Percentiles rank a stretch among this genome's conserved stretches.
These are phyloP conservation scores for Cossypha polioptera DNA, from an alignment of 2,797 vertebrate species.

Conservation along the genomic window DNA sequence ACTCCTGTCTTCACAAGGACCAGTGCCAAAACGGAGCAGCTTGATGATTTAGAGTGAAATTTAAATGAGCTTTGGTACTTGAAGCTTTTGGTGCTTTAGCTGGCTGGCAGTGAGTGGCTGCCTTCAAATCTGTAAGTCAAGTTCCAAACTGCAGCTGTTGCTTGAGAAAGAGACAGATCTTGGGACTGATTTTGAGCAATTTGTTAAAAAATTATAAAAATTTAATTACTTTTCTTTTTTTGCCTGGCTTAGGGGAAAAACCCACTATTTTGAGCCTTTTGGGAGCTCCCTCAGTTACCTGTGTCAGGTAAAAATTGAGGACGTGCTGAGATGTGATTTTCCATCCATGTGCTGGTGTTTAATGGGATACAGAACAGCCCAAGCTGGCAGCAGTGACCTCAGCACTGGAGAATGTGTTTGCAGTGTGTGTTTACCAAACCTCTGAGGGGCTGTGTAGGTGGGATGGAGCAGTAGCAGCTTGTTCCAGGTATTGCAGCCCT, in stretches of 20 bases:
- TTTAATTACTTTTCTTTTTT: no score
- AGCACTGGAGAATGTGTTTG: neutral
- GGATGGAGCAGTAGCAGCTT: constrained; percentile 7
- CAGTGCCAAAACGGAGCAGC: neutral
- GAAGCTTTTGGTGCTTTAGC: neutral
- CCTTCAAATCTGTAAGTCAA: neutral
- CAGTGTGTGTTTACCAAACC: neutral
- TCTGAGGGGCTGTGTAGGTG: neutral
- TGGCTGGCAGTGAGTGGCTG: neutral
- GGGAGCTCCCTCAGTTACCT: neutral
- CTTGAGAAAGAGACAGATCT: neutral
- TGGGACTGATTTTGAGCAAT: neutral
- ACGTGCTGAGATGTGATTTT: rapidly evolving
- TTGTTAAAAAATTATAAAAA: neutral
- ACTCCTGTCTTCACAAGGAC: neutral
- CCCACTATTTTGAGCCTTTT: neutral
- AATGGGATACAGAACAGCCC: rapidly evolving
- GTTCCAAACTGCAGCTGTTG: neutral
- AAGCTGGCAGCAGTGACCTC: neutral
- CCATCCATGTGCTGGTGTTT: neutral
- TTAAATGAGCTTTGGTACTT: neutral
- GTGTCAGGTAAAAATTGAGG: neutral
- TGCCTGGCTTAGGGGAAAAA: no score
- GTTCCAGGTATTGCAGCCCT: neutral
- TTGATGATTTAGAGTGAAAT: neutral